Percentiles rank a stretch among this genome's conserved stretches.
Evolutionary conservation across 2,888 invertebrate genomes (phyloP).

Genomic region (Myathropa florea): DNA sequence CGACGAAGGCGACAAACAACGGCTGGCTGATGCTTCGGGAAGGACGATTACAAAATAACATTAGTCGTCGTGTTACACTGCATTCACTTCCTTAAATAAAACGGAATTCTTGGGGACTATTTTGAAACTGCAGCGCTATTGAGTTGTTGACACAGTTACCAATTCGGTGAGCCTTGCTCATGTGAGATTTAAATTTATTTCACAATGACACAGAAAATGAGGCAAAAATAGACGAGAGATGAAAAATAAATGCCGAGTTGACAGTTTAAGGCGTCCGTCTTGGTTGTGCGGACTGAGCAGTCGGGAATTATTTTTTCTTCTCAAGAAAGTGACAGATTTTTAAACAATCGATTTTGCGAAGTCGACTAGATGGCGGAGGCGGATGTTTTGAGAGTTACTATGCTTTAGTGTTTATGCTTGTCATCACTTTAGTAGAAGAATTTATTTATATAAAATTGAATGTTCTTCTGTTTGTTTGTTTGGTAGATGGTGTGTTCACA

Average conservation of each 20-base stretch:
- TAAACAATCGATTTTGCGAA: too few species aligned
- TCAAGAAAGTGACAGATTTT: too few species aligned
- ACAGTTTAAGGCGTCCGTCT: background rate
- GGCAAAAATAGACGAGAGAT: background rate
- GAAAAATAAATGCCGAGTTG: background rate
- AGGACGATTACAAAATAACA: conserved; percentile 49
- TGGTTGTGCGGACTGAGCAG: too few species aligned
- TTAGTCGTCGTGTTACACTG: background rate
- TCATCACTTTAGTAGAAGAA: too few species aligned
- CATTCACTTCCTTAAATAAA: conserved; percentile 50
- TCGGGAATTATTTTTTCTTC: too few species aligned
- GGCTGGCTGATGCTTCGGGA: background rate
- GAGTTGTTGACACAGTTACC: conserved; percentile 57
- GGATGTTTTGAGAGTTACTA: too few species aligned
- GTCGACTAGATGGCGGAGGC: too few species aligned
- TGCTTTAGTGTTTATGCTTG: too few species aligned
- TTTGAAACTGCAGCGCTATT: conserved; percentile 54
- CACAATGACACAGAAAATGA: background rate
- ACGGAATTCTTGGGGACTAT: conserved; percentile 32
- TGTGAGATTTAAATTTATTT: background rate
- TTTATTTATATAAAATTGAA: too few species aligned
- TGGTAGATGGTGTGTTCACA: too few species aligned
- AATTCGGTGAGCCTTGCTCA: background rate
- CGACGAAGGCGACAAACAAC: too few species aligned
- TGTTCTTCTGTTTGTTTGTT: too few species aligned